Conservation (phyloP, 2,113 vertebrate species). For the Boulengeromyrus knoepffleri region DNA sequence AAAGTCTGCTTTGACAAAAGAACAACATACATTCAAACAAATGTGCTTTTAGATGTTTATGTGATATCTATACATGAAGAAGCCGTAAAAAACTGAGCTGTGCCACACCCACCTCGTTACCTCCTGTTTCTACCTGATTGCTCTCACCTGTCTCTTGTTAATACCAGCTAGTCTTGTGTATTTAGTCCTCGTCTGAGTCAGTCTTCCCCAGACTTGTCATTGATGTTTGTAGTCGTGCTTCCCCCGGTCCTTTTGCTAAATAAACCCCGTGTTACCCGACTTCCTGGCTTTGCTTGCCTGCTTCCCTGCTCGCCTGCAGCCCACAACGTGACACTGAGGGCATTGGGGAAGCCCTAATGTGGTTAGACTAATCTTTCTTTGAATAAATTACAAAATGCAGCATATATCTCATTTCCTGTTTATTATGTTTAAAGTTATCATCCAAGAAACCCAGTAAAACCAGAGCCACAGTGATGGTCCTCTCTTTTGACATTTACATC, state of each 20-base stretch:
- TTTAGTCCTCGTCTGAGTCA: too few species aligned
- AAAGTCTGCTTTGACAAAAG: background rate
- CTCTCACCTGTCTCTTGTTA: too few species aligned
- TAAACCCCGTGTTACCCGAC: too few species aligned
- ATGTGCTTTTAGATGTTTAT: background rate
- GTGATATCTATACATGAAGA: background rate
- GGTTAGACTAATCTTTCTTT: background rate
- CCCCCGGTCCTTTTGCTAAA: too few species aligned
- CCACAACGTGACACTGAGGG: background rate
- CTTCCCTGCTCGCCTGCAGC: too few species aligned
- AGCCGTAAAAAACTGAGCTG: background rate
- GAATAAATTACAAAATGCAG: background rate
- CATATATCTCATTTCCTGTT: background rate
- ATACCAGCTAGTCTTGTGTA: too few species aligned
- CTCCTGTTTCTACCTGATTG: too few species aligned
- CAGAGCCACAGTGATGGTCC: background rate
- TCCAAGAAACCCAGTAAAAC: background rate
- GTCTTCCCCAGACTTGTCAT: too few species aligned
- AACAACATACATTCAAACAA: background rate
- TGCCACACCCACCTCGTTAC: too few species aligned
- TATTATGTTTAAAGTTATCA: background rate
- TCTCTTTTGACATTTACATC: background rate
- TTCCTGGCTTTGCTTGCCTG: too few species aligned
- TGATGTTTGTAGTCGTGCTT: too few species aligned
- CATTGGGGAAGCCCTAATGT: background rate